Evolutionary conservation across 2,797 vertebrate species (phyloP), one percentile per base, ranked within the genome.

Genomic region (Potorous gilbertii): DNA sequence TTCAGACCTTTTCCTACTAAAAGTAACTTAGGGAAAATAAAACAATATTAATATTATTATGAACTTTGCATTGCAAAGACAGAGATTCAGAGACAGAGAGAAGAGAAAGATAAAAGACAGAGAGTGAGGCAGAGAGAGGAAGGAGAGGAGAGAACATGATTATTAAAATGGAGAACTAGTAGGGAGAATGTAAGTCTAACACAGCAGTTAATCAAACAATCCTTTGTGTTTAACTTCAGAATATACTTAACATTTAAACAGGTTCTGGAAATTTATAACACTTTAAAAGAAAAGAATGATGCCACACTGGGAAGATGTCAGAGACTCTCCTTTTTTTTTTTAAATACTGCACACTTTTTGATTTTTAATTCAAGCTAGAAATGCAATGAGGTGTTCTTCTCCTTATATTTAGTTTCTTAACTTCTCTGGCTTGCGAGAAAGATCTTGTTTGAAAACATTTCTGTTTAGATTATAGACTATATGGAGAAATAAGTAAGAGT

Each of bases 251-350:
- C 6, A 9, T 95, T 95, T 46, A 0, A 91, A 90, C 93, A 55
- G 74, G 6, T 40, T 14, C 59, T 16, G 16, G 21, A 10, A 74
- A 89, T 40, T 16, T 24, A 46, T 18, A 74, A 87, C 54, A 96
- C 12, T 56, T 94, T 90, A 59, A 94, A 62, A 95, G 90, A 81
- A 94, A 92, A 94, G 55, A 91, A 40, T 27, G 34, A 54, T 81
- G 55, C 87, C 14, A 46, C 94, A 55, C 16, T 89, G 62, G 56
- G 91, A 94, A 92, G 66, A 55, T 54, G 74, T 90, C 52, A 66
- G 57, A 96, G 90, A 94, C 89, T 90, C n/a, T 95, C 10, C 92
- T 91, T 21, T 8, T 91, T 8, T 91, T 3, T 91, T 21, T 12
- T 91, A 40, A 50, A 93, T 94, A 54, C n/a, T 56, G 31, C 59